phyloP scores from a whole-genome alignment of 2,888 invertebrate species.

The Cheilosia urbana region DNA sequence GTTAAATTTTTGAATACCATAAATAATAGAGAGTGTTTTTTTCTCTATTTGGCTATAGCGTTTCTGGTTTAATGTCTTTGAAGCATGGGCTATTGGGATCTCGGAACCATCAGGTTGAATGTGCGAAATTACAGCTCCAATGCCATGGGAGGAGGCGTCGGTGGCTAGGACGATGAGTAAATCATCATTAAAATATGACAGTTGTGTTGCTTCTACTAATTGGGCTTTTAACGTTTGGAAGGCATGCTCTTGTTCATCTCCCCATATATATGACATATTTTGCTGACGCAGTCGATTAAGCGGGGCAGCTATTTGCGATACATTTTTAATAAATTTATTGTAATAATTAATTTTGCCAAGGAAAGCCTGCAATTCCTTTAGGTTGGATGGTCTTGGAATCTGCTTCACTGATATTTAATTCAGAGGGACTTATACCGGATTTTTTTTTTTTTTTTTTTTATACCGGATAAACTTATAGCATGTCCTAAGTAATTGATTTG shows the following conservation, averaged over 20 bases:
- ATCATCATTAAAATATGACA: too few species aligned
- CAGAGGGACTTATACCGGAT: too few species aligned
- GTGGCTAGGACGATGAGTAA: not conserved
- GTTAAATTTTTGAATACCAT: conserved; percentile 31
- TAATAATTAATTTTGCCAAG: conserved; percentile 33
- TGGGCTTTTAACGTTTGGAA: too few species aligned
- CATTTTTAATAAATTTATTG: conserved; percentile 33
- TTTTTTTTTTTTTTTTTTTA: too few species aligned
- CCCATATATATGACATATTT: not conserved
- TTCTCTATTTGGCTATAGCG: conserved; percentile 46
- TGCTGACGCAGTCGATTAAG: not conserved
- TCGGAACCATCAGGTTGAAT: too few species aligned
- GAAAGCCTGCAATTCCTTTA: not conserved
- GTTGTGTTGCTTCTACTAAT: too few species aligned
- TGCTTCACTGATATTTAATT: too few species aligned
- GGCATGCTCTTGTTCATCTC: not conserved
- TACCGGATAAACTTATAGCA: too few species aligned
- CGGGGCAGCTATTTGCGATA: conserved; percentile 74
- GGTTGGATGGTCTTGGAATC: not conserved
- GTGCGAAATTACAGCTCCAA: too few species aligned
- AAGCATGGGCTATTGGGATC: conserved; percentile 13
- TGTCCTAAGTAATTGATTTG: too few species aligned
- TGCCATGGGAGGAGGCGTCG: too few species aligned
- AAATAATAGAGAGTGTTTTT: conserved; percentile 49
- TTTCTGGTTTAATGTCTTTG: conserved; percentile 41